Base-by-base conservation (phyloP, 2,888 invertebrate genomes). In the Invenusta paracnida region DNA sequence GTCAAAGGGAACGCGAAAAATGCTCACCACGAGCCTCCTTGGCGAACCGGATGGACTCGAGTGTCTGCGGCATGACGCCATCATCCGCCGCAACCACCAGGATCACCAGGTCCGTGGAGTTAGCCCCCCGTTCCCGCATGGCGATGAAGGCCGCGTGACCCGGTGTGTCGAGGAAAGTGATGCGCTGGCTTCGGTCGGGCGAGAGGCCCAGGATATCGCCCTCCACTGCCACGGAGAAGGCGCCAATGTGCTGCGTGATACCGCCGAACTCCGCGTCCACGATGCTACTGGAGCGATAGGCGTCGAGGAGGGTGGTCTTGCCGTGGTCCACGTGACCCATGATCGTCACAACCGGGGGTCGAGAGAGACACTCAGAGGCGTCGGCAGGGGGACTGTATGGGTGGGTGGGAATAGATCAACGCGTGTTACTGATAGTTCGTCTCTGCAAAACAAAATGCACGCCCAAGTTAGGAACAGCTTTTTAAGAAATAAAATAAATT, bases 311-410 rank as follows among this genome's bases (percentile, higher is more conserved):
- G 0, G 98, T 98, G 0, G 99, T 99, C 93, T 99, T 98, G 0
- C 99, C 99, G 92, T 99, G 99, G 93, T 99, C 99, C 0, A 99
- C 98, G 92, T 99, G 99, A 0, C 99, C 99, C 98, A 99, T 99
- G 82, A 99, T 96, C 1, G 98, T 97, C 0, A 98, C 97, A 0
- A 99, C 95, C 0, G 99, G 97, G 17, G 96, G 95, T 0, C 98
- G 86, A 79, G 0, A 86, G 30, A 84, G 88, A 88, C n/a, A 89
- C 66, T 11, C 87, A 84, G 25, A 88, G 87, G 13, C 88, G 30
- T 13, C 88, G 86, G 28, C 86, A 86, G 30, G 87, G 85, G 23
- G 88, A 87, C 81, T 88, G 87, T 30, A n/a, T n/a, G n/a, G n/a
- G n/a, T n/a, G n/a, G n/a, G n/a, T n/a, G n/a, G n/a, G n/a, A n/a